Percentiles rank a stretch among this genome's conserved stretches.
Evolutionary conservation across 2,113 vertebrate species (phyloP).

Genomic region (Platichthys stellatus): DNA sequence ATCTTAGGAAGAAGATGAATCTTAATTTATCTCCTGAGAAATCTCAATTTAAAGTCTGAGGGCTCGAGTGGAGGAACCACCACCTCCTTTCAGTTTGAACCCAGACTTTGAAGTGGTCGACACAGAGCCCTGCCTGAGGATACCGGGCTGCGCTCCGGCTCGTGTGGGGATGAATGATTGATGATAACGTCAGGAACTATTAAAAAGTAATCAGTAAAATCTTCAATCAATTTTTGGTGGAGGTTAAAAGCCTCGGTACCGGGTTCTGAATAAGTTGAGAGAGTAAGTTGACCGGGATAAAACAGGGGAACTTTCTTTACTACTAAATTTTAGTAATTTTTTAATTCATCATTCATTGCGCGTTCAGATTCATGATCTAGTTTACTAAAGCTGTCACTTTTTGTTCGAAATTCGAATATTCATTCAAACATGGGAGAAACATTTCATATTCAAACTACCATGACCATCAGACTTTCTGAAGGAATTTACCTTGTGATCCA

Average conservation of each 20-base stretch:
- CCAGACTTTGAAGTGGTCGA: slow-evolving; percentile 55
- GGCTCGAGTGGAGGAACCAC: slow-evolving; percentile 11
- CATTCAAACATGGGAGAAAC: no score
- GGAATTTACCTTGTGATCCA: no score
- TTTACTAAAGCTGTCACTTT: no score
- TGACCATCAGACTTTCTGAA: no score
- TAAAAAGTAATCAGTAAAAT: slow-evolving; percentile 53
- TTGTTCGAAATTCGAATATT: no score
- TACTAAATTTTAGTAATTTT: no score
- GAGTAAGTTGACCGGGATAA: neutral
- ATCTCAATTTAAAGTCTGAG: slow-evolving; percentile 38
- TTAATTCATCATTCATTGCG: no score
- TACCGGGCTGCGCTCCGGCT: slow-evolving; percentile 16
- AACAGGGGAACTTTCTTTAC: neutral
- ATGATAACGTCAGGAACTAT: slow-evolving; percentile 53
- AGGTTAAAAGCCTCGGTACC: slow-evolving; percentile 21
- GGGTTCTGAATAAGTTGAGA: slow-evolving; percentile 16
- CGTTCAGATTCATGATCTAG: no score
- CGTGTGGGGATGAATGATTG: slow-evolving; percentile 53
- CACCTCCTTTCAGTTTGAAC: slow-evolving; percentile 46
- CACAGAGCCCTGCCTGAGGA: slow-evolving; percentile 42
- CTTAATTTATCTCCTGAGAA: slow-evolving; percentile 18
- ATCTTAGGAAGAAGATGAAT: slow-evolving; percentile 23
- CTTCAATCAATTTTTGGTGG: slow-evolving; percentile 29
- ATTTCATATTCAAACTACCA: no score